A percentile compares a stretch with the other conserved stretches of the same genome.
phyloP scores from a whole-genome alignment of 2,888 invertebrate species.

The Dexiosoma caninum region DNA sequence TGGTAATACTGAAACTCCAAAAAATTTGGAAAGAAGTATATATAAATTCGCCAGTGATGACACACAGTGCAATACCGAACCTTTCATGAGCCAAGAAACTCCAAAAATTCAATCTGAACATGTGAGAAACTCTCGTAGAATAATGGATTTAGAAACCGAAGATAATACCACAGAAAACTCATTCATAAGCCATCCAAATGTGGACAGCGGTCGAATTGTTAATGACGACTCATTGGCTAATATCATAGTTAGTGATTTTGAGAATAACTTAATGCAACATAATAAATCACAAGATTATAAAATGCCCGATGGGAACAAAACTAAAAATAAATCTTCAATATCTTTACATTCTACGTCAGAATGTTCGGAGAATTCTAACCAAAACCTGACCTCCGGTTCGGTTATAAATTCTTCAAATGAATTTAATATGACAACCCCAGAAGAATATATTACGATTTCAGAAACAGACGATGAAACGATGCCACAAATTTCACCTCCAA shows the following conservation, averaged over 20 bases:
- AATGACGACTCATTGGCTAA: constrained; percentile 28
- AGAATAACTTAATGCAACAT: neutral
- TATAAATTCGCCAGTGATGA: constrained; percentile 36
- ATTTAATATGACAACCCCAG: constrained; percentile 50
- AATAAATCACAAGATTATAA: neutral
- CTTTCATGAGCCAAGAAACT: neutral
- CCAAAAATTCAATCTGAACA: neutral
- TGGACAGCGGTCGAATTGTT: neutral
- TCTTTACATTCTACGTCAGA: constrained; percentile 11
- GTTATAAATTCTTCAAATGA: constrained; percentile 4
- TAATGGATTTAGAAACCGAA: neutral
- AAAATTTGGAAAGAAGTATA: neutral
- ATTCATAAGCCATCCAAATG: too few species aligned
- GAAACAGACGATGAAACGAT: constrained; percentile 71
- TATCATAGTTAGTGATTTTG: neutral
- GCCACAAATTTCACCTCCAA: neutral
- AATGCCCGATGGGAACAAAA: constrained; percentile 1
- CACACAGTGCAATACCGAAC: constrained; percentile 40
- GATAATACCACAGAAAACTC: neutral
- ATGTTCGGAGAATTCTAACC: neutral
- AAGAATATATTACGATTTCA: constrained; percentile 72
- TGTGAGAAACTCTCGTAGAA: neutral
- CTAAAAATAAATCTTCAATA: neutral
- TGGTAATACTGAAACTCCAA: neutral
- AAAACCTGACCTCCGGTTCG: neutral